Percentiles rank a stretch among this genome's conserved stretches.
phyloP scores from a whole-genome alignment of 2,888 invertebrate genomes.

The Epirrhoe alternata region DNA sequence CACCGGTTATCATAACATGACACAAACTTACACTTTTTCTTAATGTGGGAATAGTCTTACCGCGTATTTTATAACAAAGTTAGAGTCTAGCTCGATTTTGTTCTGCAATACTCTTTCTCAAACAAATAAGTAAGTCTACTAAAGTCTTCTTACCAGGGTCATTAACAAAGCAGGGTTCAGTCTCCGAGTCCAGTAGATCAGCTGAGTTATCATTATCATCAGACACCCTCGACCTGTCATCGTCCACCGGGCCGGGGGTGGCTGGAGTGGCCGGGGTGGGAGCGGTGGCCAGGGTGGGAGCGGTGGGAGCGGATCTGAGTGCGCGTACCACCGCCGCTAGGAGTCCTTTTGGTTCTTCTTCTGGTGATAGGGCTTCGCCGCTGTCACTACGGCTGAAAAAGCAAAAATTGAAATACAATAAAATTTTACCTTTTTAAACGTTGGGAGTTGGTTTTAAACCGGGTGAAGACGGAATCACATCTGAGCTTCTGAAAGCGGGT shows the following conservation, averaged over 20 bases:
- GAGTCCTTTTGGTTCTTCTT: conserved; percentile 79
- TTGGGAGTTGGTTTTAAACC: too few species aligned
- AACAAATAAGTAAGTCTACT: too few species aligned
- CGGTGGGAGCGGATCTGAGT: conserved; percentile 61
- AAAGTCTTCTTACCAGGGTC: conserved; percentile 88
- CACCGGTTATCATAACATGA: too few species aligned
- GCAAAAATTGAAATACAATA: not conserved
- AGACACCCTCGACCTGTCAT: conserved; percentile 70
- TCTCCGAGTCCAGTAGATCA: conserved; percentile 92
- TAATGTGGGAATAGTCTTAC: too few species aligned
- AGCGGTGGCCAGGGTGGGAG: conserved; percentile 27
- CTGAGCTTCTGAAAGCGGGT: too few species aligned
- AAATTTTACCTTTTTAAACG: too few species aligned
- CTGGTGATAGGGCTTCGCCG: conserved; percentile 88
- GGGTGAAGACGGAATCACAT: too few species aligned
- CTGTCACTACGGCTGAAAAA: conserved; percentile 86
- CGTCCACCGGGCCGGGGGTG: conserved; percentile 41
- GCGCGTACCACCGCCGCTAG: conserved; percentile 90
- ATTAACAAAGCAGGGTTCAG: conserved; percentile 93
- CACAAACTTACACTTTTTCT: too few species aligned
- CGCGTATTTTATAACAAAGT: too few species aligned
- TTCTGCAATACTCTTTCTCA: too few species aligned
- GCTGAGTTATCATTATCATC: conserved; percentile 90
- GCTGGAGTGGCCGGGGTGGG: conserved; percentile 38
- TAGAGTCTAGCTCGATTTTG: too few species aligned